Conservation (phyloP, 2,888 invertebrate species). For the Tineola bisselliella region DNA sequence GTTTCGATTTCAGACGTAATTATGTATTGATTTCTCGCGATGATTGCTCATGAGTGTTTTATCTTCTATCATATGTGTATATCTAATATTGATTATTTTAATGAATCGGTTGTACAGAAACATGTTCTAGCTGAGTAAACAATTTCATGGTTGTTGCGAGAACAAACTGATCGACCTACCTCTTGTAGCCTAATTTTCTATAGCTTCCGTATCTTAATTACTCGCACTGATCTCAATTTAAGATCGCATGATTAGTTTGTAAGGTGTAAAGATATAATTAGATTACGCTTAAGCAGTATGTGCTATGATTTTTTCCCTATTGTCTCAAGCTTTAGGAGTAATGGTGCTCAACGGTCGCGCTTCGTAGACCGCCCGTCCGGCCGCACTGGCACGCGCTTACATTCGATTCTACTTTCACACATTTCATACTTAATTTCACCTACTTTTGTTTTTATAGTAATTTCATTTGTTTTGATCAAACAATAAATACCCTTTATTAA, state of each 20-base stretch:
- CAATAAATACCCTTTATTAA: too few relatives aligned
- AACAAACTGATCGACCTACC: not conserved
- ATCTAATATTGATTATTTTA: too few relatives aligned
- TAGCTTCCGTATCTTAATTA: too few relatives aligned
- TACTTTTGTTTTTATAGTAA: slow-evolving; percentile 26
- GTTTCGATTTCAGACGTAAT: slow-evolving; percentile 5
- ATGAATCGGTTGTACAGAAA: not conserved
- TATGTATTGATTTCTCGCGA: not conserved
- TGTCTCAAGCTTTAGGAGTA: slow-evolving; percentile 22
- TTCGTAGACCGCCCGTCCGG: slow-evolving; percentile 26
- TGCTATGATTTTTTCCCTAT: not conserved
- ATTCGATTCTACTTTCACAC: slow-evolving; percentile 48
- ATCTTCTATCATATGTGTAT: too few relatives aligned
- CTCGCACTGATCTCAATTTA: too few relatives aligned
- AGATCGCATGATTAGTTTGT: too few relatives aligned
- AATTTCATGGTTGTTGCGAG: not conserved
- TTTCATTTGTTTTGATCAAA: slow-evolving; percentile 20
- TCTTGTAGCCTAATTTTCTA: too few relatives aligned
- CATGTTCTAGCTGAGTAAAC: not conserved
- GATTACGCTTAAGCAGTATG: too few relatives aligned
- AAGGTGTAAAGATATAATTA: too few relatives aligned
- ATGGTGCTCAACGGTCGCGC: slow-evolving; percentile 43
- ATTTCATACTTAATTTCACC: slow-evolving; percentile 42
- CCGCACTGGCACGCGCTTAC: slow-evolving; percentile 27
- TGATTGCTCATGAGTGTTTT: too few relatives aligned